phyloP scores from a whole-genome alignment of 2,797 vertebrate genomes.

The Catamblyrhynchus diadema region DNA sequence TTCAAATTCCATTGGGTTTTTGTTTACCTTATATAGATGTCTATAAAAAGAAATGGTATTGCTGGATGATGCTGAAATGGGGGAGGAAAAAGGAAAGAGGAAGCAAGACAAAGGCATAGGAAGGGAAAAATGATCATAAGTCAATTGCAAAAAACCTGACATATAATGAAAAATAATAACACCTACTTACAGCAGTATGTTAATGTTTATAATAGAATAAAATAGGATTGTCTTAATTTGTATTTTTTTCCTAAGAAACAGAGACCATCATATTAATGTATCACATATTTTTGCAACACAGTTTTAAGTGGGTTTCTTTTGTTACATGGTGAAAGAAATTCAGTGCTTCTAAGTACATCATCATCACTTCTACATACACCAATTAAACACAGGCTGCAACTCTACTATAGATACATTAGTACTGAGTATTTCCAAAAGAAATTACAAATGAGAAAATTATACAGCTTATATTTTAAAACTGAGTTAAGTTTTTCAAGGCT shows the following conservation, averaged over 20 bases:
- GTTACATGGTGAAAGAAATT: neutral
- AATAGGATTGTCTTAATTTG: neutral
- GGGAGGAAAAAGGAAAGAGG: neutral
- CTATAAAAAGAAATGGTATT: neutral
- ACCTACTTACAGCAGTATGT: neutral
- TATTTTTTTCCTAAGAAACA: neutral
- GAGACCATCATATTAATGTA: neutral
- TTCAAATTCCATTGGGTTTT: conserved; percentile 27
- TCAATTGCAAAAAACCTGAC: neutral
- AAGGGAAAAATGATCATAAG: neutral
- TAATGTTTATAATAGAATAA: neutral
- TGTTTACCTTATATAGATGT: neutral
- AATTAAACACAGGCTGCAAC: neutral
- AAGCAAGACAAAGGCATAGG: neutral
- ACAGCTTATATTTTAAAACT: neutral
- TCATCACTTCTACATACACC: neutral
- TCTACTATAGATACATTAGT: neutral
- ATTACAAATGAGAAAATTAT: neutral
- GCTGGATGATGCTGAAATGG: neutral
- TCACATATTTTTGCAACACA: neutral
- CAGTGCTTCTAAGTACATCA: neutral
- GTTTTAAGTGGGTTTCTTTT: neutral
- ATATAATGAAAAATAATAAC: neutral
- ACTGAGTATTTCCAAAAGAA: neutral
- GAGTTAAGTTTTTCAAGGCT: neutral